These are phyloP conservation scores for Villa cingulata DNA, from an alignment of 2,888 invertebrate genomes.

Conservation along the genomic window DNA sequence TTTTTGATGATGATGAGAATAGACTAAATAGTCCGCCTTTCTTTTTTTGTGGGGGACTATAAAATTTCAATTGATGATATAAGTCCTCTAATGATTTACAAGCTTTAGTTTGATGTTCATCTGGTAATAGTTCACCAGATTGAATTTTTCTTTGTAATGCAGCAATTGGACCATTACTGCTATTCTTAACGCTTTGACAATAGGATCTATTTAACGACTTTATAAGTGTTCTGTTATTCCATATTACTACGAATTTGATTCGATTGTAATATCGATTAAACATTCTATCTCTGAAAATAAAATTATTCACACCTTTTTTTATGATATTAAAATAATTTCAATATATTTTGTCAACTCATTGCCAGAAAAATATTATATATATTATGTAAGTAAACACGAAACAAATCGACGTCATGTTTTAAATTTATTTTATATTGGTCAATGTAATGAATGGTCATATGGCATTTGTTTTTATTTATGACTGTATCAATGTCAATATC, in stretches of 20 bases:
- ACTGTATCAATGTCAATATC: no score
- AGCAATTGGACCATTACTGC: constrained; percentile 37
- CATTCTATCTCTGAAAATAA: background rate
- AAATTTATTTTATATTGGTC: no score
- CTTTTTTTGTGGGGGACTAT: constrained; percentile 36
- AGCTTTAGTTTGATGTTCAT: constrained; percentile 59
- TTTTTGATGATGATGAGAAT: constrained; percentile 18
- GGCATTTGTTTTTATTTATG: no score
- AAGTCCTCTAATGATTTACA: constrained; percentile 55
- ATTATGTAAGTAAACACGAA: no score
- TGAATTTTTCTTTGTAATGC: constrained; percentile 45
- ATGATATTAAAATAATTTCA: no score
- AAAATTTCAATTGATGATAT: constrained; percentile 47
- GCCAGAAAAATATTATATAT: no score
- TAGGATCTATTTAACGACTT: background rate
- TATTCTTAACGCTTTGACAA: background rate
- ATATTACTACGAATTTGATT: background rate
- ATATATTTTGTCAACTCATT: no score
- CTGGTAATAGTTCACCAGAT: constrained; percentile 46
- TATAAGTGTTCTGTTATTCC: background rate
- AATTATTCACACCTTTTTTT: no score
- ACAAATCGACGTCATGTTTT: no score
- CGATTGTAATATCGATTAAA: background rate
- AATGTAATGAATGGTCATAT: no score
- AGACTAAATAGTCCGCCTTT: constrained; percentile 20